Base-by-base conservation (phyloP, 2,888 invertebrate species). In the Sinotaia quadrata region DNA sequence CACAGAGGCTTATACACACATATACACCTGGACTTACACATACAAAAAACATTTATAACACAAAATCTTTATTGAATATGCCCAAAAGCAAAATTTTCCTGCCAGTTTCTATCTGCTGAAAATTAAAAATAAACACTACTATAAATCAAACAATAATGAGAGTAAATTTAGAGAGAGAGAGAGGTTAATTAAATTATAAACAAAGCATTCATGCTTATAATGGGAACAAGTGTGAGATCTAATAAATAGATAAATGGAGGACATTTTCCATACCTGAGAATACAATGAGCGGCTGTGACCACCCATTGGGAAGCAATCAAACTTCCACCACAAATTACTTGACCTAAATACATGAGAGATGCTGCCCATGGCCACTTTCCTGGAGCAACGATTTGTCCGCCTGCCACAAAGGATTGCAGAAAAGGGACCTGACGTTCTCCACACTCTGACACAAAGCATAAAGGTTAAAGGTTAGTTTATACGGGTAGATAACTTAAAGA, bases 331-430 rank as follows among this genome's bases (percentile, higher is more conserved):
- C 84, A 84, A 4, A 78, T 59, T 29, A 75, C 72, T 56, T 75
- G 59, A 0, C 80, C 81, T 31, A 81, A 75, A 54, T 77, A 78
- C 4, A 79, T 71, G 49, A 83, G 70, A 47, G 83, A 83, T 1
- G 78, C 78, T 51, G 82, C 75, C 84, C 84, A 84, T 0, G 84
- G 84, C 83, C 83, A 84, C 61, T 81, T 77, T 2, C 84, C 84
- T 47, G 41, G 68, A 8, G 76, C 68, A 12, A 76, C 71, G 29
- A 82, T 31, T 29, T 77, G 71, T 15, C 83, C 84, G 21, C 84
- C 83, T 52, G 80, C 78, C 31, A 84, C 73, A 57, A 72, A 81
- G 1, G 81, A 75, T 12, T 74, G 73, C 58, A 80, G 37, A 7
- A 76, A 52, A 10, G 73, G 67, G 8, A 73, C 67, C 31, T 76